Conservation (phyloP, 2,113 vertebrate species). For the Papio anubis region DNA sequence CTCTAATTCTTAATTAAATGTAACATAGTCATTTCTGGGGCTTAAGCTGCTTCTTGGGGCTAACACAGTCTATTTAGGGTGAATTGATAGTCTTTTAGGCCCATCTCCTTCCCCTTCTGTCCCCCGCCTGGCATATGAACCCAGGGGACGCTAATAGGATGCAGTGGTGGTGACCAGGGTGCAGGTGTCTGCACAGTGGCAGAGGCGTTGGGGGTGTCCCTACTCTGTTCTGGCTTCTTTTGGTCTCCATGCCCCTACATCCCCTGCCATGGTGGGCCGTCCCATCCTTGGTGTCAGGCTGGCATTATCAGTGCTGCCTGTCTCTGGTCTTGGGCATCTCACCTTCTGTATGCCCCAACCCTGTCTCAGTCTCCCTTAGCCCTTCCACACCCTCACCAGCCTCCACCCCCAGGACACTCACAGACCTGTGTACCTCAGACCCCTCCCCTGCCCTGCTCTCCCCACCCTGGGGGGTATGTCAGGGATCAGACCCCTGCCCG, state of each 20-base stretch:
- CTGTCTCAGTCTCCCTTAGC: neutral
- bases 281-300: neutral
- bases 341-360: neutral
- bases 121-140: neutral
- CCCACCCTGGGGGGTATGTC: neutral
- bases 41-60: neutral
- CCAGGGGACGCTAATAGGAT: neutral
- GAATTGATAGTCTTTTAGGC: neutral
- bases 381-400: neutral
- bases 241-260: neutral
- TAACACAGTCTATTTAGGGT: neutral
- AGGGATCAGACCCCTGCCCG: neutral
- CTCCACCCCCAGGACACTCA: fast-evolving
- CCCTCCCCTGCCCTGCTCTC: neutral
- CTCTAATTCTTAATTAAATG: neutral
- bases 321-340: neutral
- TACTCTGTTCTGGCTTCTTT: no score
- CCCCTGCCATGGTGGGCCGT: neutral
- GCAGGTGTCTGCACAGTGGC: neutral
- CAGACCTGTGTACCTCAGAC: neutral
- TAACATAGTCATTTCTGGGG: neutral
- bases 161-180: neutral
- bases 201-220: no score
- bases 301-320: neutral
- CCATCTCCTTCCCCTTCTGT: neutral